These are phyloP conservation scores for Plectrocnemia conspersa DNA, from an alignment of 1,140 invertebrate species.

Conservation along the genomic window DNA sequence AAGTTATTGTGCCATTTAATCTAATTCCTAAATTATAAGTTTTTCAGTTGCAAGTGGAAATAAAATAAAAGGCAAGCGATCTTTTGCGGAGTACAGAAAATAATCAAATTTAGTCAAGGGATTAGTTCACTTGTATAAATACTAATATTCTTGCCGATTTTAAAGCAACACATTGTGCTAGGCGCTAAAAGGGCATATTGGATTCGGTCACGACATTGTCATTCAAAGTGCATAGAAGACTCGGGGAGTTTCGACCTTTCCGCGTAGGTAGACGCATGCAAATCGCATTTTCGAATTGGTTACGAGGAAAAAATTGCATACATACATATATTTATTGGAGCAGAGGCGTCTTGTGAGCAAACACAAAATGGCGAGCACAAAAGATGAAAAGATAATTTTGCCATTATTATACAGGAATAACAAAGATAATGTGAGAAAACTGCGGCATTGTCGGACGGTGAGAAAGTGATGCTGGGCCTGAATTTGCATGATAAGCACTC, in stretches of 20 bases:
- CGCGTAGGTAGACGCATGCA: constrained; percentile 13
- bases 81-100: no score
- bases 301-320: constrained; percentile 1
- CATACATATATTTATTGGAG: no score
- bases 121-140: no score
- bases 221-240: constrained; percentile 24
- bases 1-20: no score
- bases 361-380: constrained; percentile 28
- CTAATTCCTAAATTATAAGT: no score
- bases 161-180: no score
- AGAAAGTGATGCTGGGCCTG: constrained; percentile 18
- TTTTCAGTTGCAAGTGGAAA: no score
- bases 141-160: no score
- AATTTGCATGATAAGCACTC: constrained; percentile 13
- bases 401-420: constrained; percentile 33
- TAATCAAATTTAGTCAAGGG: no score
- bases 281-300: constrained; percentile 7
- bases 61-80: no score
- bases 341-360: constrained; percentile 31
- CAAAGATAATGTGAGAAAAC: constrained; percentile 36
- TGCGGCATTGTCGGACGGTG: constrained; percentile 28
- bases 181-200: constrained; percentile 33
- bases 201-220: constrained; percentile 31
- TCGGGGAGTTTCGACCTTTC: background rate
- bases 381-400: constrained; percentile 34